Conservation (phyloP, 2,888 invertebrate genomes). For the Poecilobothrus nobilitatus region DNA sequence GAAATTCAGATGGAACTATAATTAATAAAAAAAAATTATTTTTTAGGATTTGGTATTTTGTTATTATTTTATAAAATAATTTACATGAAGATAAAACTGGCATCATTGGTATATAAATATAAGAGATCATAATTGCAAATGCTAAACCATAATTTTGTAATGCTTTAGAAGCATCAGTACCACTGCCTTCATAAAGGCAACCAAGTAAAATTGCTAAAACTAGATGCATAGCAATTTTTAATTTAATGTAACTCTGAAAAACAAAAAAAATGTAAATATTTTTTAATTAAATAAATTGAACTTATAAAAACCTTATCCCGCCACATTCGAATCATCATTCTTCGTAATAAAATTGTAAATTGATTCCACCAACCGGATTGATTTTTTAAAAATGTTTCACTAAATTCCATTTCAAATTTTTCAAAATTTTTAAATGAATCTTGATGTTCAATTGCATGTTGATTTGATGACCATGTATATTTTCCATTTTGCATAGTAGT, state of each 20-base stretch:
- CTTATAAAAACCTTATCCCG: slow-evolving; percentile 55
- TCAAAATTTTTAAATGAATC: slow-evolving; percentile 23
- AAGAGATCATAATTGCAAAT: slow-evolving; percentile 68
- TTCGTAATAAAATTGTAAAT: slow-evolving; percentile 55
- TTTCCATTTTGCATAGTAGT: slow-evolving; percentile 58
- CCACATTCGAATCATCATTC: slow-evolving; percentile 68
- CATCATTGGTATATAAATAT: slow-evolving; percentile 75
- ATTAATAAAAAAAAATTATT: slow-evolving; percentile 24
- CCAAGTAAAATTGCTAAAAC: slow-evolving; percentile 63
- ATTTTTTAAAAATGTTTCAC: slow-evolving; percentile 48
- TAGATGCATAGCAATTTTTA: slow-evolving; percentile 60
- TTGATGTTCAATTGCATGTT: not conserved
- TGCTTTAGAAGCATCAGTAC: slow-evolving; percentile 71
- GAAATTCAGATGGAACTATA: slow-evolving; percentile 71
- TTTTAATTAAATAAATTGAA: not conserved
- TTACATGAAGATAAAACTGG: slow-evolving; percentile 72
- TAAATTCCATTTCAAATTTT: slow-evolving; percentile 40
- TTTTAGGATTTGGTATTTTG: not conserved
- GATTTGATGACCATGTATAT: slow-evolving; percentile 42
- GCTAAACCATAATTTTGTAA: slow-evolving; percentile 79
- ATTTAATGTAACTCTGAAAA: slow-evolving; percentile 56
- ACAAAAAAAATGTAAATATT: not conserved
- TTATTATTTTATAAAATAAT: slow-evolving; percentile 34
- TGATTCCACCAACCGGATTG: slow-evolving; percentile 57
- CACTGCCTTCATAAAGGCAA: slow-evolving; percentile 61